Base-by-base conservation (phyloP, 2,797 vertebrate genomes). In the Hirundo rustica region DNA sequence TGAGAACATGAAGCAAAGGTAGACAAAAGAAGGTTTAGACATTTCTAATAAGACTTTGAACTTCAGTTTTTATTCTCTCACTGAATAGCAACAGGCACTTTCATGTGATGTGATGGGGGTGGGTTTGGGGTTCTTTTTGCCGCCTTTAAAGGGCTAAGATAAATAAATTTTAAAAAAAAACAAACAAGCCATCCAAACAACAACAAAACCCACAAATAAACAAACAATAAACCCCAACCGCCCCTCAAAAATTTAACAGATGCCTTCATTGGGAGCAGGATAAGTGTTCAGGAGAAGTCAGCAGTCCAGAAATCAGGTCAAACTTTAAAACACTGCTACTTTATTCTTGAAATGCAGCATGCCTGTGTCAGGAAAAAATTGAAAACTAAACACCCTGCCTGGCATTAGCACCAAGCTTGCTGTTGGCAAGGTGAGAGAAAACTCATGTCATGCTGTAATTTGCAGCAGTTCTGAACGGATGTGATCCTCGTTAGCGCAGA, bases 181-280 rank as follows among this genome's bases (percentile, higher is more conserved):
- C 40, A 15, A 42, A 42, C 13, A 40, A 40, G 15, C 40, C 40
- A 42, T 38, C 38, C 38, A 38, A 38, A 38, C 38, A 38, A 38
- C 38, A 16, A 42, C 40, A 14, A 19, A 9, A 14, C 2, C 2
- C 9, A 20, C 10, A 44, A 58, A 5, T 18, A 38, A 74, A 1
- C 3, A 26, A 47, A 4, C 1, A 3, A 40, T 48, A 9, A 7
- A 16, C 36, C 10, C 10, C 2, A 2, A 17, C 13, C 1, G 0
- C 9, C 10, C 40, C 12, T 34, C 14, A 32, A 61, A 68, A 32
- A 42, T 55, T 40, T 36, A 81, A 36, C 8, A 50, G 22, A 10
- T 66, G 18, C 7, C 62, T 71, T 82, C 12, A 16, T 1, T 60
- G 20, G 42, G 29, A 89, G 47, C 13, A 48, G 20, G 48, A 68